Base-by-base conservation (phyloP, 2,113 vertebrate species). In the Climacteris rufus region DNA sequence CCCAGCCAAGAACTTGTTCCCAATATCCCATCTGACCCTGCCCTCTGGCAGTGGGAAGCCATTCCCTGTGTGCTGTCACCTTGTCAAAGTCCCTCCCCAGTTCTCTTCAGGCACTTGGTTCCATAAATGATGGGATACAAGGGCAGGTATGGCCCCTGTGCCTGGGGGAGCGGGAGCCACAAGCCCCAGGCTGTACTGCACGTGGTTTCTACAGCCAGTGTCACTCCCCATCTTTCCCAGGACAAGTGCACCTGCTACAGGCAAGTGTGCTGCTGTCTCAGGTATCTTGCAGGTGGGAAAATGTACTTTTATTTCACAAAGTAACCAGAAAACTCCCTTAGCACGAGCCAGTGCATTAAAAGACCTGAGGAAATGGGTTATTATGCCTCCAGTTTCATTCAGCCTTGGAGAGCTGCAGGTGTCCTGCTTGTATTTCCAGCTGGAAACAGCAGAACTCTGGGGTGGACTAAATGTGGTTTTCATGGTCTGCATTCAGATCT, bases 21-120 rank as follows among this genome's bases (percentile, higher is more conserved):
- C 35, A n/a, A 9, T 75, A 21, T 50, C 20, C 30, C 52, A 42
- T 24, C 30, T 0, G 40, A 0, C 60, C 28, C 35, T 40, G 35
- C 20, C 20, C 35, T 57, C 60, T 40, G 82, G 24, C 70, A 35
- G 4, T 85, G 52, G 19, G 24, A 56, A 65, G 30, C 4, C 42
- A 85, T 65, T 39, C 10, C 7, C 19, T 2, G 5, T 75, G 30
- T 56, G 39, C 65, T 53, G 2, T 11, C 13, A 8, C 2, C 1
- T 35, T n/a, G 11, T 25, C 40, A 14, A 17, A 20, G 14, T 63
- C 35, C 17, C 7, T 56, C 14, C 5, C 13, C 30, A 42, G 30
- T 31, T 64, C 9, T 50, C 20, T 57, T 80, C 35, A 35, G 35
- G 66, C 42, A 33, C 33, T 37, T 37, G 31, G 49, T 42, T 42